Percentiles rank a stretch among this genome's conserved stretches.
These are phyloP conservation scores for Mugil cephalus DNA, from an alignment of 2,113 vertebrate genomes.

Conservation along the genomic window DNA sequence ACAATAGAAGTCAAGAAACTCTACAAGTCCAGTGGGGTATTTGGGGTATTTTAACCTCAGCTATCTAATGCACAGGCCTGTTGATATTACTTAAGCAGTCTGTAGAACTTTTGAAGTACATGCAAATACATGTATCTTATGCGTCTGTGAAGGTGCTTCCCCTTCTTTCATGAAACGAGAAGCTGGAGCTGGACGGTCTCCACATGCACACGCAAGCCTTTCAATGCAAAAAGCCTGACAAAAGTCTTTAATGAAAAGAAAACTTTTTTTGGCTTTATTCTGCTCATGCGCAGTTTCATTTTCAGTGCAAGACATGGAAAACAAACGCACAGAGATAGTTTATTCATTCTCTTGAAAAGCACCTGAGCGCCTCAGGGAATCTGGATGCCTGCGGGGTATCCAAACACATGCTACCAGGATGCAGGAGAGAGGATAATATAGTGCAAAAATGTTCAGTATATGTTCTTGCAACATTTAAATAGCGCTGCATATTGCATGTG, in stretches of 20 bases:
- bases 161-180: constrained; percentile 5
- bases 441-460: too few species aligned
- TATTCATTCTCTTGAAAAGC: constrained; percentile 18
- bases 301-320: too few species aligned
- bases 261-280: constrained; percentile 23
- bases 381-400: constrained; percentile 11
- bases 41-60: too few species aligned
- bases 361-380: background rate
- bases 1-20: too few species aligned
- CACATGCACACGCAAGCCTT: constrained; percentile 38
- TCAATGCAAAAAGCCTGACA: constrained; percentile 3
- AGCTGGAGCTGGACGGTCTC: constrained; percentile 39
- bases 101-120: background rate
- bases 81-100: too few species aligned
- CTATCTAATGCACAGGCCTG: too few species aligned
- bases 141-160: background rate
- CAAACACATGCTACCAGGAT: constrained; percentile 18
- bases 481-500: background rate
- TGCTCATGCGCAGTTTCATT: too few species aligned
- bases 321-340: constrained; percentile 9
- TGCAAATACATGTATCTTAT: background rate
- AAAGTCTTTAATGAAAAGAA: constrained; percentile 48
- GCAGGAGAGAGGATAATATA: constrained; percentile 10
- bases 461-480: background rate
- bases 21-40: too few species aligned